Evolutionary conservation across 1,140 invertebrate genomes (phyloP), one percentile per base, ranked within the genome.

Genomic region (Contarinia nasturtii): DNA sequence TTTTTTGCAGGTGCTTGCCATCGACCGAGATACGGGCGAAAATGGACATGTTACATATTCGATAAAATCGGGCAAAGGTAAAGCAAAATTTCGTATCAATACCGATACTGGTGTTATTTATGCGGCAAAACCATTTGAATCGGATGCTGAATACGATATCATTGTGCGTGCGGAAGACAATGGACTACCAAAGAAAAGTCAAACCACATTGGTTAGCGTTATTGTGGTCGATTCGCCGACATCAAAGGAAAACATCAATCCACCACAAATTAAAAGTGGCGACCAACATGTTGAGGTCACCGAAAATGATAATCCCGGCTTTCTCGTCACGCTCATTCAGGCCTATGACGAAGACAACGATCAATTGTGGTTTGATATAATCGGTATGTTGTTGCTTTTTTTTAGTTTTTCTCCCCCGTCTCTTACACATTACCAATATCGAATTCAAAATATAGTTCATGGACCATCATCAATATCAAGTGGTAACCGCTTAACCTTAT

Each of bases 301-400:
- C 14, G 90, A 94, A 67, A 81, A 78, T 53, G 88, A 93, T 64
- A 70, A 75, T 52, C 75, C 86, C 7, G 86, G 86, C 8, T 85
- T 85, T 61, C 66, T 90, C 45, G 80, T 94, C 0, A 71, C 80
- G 11, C 68, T 89, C 18, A 72, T 93, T 46, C 77, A 86, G 54
- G 88, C 87, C 0, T 67, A 72, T 7, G 90, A 94, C 66, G 71
- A 75, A 43, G 89, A 95, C 56, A 76, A 76, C 22, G 85, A 92
- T 58, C 71, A 74, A 41, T 63, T 96, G 37, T 94, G 86, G 82
- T 94, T 85, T 61, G 80, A 86, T 54, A 94, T 95, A 50, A 73
- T 82, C 41, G 83, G 86, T 88, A 67, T 73, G 80, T 73, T 45
- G 40, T 40, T 37, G 3, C 17, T 44, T 44, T 47, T 41, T 21